Conservation (phyloP, 1,140 invertebrate genomes). For the Sipha flava region DNA sequence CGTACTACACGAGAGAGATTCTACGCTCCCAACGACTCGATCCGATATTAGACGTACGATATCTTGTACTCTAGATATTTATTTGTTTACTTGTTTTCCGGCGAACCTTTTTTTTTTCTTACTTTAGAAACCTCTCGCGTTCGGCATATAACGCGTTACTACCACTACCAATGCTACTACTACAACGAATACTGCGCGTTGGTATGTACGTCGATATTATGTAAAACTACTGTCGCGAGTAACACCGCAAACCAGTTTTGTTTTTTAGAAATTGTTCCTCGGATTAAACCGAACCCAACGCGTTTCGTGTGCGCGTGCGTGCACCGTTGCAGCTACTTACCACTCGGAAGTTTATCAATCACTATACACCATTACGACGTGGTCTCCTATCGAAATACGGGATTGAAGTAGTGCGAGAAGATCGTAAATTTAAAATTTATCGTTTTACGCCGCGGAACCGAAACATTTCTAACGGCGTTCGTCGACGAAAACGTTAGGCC, state of each 20-base stretch:
- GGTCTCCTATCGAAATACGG: neutral
- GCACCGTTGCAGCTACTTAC: too few relatives aligned
- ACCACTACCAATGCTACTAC: too few relatives aligned
- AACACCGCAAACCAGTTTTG: neutral
- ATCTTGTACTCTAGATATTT: neutral
- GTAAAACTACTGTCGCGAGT: slow-evolving; percentile 3
- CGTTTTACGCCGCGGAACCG: too few relatives aligned
- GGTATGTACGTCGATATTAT: neutral
- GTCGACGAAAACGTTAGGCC: neutral
- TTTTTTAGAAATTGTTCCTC: neutral
- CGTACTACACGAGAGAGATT: too few relatives aligned
- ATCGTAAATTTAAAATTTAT: neutral
- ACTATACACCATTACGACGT: too few relatives aligned
- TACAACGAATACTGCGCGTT: too few relatives aligned
- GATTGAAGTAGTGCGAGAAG: neutral
- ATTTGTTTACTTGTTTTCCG: neutral
- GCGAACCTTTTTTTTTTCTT: neutral
- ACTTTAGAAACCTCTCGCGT: neutral
- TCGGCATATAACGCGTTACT: too few relatives aligned
- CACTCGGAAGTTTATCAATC: neutral
- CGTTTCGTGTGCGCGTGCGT: too few relatives aligned
- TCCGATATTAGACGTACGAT: too few relatives aligned
- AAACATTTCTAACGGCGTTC: neutral
- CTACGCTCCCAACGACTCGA: too few relatives aligned
- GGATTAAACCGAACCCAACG: neutral